Base-by-base conservation (phyloP, 2,888 invertebrate genomes). In the Parnassius smintheus region DNA sequence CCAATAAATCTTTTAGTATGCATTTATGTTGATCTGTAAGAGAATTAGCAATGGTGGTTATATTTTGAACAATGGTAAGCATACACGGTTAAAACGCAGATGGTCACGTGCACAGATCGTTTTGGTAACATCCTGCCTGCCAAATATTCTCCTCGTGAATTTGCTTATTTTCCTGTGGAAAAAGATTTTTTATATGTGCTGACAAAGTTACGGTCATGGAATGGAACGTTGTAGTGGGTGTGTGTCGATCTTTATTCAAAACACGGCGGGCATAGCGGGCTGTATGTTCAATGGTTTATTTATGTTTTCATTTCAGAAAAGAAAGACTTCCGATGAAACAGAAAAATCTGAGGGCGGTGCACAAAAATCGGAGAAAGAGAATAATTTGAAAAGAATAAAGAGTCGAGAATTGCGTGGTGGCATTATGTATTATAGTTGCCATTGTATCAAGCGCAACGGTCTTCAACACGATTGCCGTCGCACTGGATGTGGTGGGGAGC, bases 381-480 rank as follows among this genome's bases (percentile, higher is more conserved):
- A 88, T 71, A 85, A 82, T 74, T 77, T 92, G 62, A 88, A 87
- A 75, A 81, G 88, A 74, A 88, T 83, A 9, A 91, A 88, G 69
- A 92, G 92, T 75, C 88, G 93, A 62, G 93, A 93, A 74, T 78
- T 94, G 66, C 87, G 93, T 45, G 92, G 91, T 64, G 92, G 93
- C 25, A 80, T 92, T 51, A 88, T 93, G 83, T 91, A 92, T 73
- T 90, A 91, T 64, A 92, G 93, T 69, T 93, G 93, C 73, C 92
- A 92, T 72, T 94, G 94, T 75, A 90, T 92, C 65, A 93, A 93
- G 70, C 91, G 93, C 62, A 93, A 94, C 70, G 94, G 94, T 25
- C 83, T 94, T 45, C 93, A 94, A 74, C 93, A 93, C 71, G 91
- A 92, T 65, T 93, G 93, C 74, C 91, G 92, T 44, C 86, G 93